These are phyloP conservation scores for Hephaestus fuliginosus DNA, from an alignment of 2,797 vertebrate genomes.

Conservation along the genomic window DNA sequence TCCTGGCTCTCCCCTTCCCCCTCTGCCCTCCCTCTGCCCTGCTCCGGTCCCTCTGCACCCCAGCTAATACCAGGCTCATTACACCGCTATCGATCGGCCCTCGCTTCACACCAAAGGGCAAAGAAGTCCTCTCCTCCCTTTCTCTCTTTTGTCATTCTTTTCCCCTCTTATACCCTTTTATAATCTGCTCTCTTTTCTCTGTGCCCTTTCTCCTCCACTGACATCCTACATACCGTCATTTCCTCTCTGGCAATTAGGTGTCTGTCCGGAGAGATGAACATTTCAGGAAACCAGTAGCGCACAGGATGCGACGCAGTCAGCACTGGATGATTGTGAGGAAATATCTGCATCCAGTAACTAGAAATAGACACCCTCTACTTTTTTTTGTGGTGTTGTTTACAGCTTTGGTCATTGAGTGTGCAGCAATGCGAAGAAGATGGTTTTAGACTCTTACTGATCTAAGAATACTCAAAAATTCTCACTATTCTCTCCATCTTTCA, in stretches of 20 bases:
- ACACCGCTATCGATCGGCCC: constrained; percentile 80
- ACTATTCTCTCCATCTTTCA: not conserved
- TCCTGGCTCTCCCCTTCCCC: constrained; percentile 61
- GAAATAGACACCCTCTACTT: constrained; percentile 7
- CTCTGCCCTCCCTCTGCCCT: constrained; percentile 65
- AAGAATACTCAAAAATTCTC: constrained; percentile 22
- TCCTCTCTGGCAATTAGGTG: constrained; percentile 45
- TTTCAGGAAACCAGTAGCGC: constrained; percentile 7
- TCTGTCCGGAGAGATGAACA: constrained; percentile 46
- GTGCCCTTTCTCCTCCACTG: constrained; percentile 41
- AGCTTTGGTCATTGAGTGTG: constrained; percentile 3
- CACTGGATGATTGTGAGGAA: not conserved
- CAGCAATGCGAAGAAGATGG: constrained; percentile 19
- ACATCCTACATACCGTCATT: constrained; percentile 24
- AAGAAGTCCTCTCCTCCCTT: constrained; percentile 72
- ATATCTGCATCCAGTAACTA: constrained; percentile 11
- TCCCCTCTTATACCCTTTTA: constrained; percentile 61
- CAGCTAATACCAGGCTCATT: constrained; percentile 84
- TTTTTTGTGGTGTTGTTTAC: constrained; percentile 23
- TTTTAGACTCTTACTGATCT: constrained; percentile 28
- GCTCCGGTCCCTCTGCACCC: constrained; percentile 78
- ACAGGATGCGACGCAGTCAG: not conserved
- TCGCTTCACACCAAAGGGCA: constrained; percentile 75
- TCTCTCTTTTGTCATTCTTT: constrained; percentile 73
- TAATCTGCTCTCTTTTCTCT: constrained; percentile 66